A percentile compares a stretch with the other conserved stretches of the same genome.
These are phyloP conservation scores for Eonycteris spelaea DNA, from an alignment of 2,113 vertebrate species.

Conservation along the genomic window DNA sequence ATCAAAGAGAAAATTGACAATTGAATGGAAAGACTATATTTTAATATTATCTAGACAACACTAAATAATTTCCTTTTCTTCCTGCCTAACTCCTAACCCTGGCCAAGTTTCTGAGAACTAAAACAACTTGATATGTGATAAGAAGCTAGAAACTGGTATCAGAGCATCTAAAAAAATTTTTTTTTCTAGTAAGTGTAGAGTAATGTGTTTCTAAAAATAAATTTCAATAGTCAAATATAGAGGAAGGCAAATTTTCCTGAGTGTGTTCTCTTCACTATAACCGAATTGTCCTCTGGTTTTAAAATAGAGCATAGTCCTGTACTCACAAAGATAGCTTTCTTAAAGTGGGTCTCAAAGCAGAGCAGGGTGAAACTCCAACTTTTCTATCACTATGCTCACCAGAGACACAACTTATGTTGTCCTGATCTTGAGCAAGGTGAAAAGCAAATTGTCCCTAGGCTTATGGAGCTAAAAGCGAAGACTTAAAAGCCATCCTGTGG, in stretches of 20 bases:
- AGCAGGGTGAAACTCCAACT: neutral
- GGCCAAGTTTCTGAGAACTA: constrained; percentile 31
- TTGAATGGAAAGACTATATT: constrained; percentile 7
- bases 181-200: neutral
- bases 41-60: constrained; percentile 10
- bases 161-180: neutral
- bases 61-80: constrained; percentile 27
- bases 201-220: neutral
- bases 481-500: neutral
- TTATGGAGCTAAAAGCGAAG: neutral
- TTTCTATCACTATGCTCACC: neutral
- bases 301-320: neutral
- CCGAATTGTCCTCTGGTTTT: neutral
- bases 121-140: neutral
- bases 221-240: neutral
- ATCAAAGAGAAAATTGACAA: constrained; percentile 12
- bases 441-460: neutral
- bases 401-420: neutral
- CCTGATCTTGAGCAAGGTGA: neutral
- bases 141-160: constrained; percentile 9
- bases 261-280: neutral
- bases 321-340: neutral
- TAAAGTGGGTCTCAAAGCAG: neutral
- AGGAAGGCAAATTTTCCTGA: neutral
- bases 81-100: constrained; percentile 12